phyloP scores from a whole-genome alignment of 2,888 invertebrate species.

The Thecocarcelia acutangulata region DNA sequence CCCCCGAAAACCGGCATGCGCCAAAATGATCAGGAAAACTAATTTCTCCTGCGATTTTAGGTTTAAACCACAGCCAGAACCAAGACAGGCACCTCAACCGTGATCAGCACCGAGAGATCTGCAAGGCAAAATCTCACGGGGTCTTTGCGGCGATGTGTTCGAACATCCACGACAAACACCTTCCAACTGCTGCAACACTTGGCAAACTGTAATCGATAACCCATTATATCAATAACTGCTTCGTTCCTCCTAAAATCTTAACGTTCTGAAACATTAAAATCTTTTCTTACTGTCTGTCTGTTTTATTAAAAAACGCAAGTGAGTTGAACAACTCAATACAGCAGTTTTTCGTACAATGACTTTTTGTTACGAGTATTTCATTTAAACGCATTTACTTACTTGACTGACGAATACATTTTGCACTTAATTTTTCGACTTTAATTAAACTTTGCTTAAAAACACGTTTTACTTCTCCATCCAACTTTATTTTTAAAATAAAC shows the following conservation, averaged over 20 bases:
- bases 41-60: too few relatives aligned
- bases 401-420: conserved; percentile 49
- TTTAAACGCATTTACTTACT: conserved; percentile 31
- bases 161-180: too few relatives aligned
- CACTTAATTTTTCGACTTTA: conserved; percentile 45
- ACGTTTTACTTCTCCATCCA: conserved; percentile 21
- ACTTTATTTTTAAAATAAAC: conserved; percentile 3
- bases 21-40: too few relatives aligned
- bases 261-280: neutral
- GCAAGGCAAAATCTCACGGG: too few relatives aligned
- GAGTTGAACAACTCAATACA: conserved; percentile 40
- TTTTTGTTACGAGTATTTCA: conserved; percentile 32
- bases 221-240: too few relatives aligned
- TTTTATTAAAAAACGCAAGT: conserved; percentile 36
- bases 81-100: too few relatives aligned
- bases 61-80: too few relatives aligned
- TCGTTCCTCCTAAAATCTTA: neutral
- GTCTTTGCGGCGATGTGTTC: too few relatives aligned
- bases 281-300: conserved; percentile 1
- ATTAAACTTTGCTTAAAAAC: conserved; percentile 40
- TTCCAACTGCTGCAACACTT: too few relatives aligned
- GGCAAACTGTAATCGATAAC: too few relatives aligned
- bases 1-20: too few relatives aligned
- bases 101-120: too few relatives aligned
- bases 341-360: conserved; percentile 58